Percentiles rank a stretch among this genome's conserved stretches.
These are phyloP conservation scores for Operophtera brumata DNA, from an alignment of 2,888 invertebrate genomes.

Conservation along the genomic window DNA sequence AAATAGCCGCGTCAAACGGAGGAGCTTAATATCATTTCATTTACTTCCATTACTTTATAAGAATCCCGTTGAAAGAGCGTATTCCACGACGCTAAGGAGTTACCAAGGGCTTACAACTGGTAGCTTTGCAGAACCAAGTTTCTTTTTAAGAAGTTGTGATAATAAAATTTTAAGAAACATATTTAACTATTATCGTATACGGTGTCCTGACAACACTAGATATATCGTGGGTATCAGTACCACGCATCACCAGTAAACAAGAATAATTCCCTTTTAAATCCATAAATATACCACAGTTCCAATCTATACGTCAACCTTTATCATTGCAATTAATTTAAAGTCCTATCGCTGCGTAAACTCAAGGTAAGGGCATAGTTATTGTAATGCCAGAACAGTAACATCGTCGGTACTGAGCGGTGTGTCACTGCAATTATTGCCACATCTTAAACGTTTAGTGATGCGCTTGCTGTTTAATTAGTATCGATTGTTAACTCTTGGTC, in stretches of 20 bases:
- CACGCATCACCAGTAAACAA: no score
- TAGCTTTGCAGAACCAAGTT: not conserved
- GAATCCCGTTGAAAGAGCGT: conserved; percentile 22
- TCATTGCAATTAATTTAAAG: no score
- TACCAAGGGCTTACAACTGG: conserved; percentile 14
- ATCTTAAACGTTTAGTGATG: conserved; percentile 50
- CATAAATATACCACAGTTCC: no score
- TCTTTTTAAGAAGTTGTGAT: not conserved
- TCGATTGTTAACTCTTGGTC: conserved; percentile 21
- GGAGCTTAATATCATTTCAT: conserved; percentile 40
- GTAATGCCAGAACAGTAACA: conserved; percentile 50
- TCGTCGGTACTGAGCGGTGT: conserved; percentile 46
- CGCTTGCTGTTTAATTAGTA: conserved; percentile 17
- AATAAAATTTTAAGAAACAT: no score
- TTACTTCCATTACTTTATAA: conserved; percentile 41
- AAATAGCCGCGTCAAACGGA: conserved; percentile 32
- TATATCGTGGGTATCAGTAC: no score
- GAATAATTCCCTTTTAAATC: no score
- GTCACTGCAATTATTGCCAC: conserved; percentile 65
- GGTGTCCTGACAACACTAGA: no score
- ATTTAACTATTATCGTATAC: no score
- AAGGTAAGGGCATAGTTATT: conserved; percentile 36
- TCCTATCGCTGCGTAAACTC: conserved; percentile 19
- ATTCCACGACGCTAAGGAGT: conserved; percentile 30
- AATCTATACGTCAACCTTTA: no score